phyloP scores from a whole-genome alignment of 2,888 invertebrate genomes.

The Papilio elwesi region DNA sequence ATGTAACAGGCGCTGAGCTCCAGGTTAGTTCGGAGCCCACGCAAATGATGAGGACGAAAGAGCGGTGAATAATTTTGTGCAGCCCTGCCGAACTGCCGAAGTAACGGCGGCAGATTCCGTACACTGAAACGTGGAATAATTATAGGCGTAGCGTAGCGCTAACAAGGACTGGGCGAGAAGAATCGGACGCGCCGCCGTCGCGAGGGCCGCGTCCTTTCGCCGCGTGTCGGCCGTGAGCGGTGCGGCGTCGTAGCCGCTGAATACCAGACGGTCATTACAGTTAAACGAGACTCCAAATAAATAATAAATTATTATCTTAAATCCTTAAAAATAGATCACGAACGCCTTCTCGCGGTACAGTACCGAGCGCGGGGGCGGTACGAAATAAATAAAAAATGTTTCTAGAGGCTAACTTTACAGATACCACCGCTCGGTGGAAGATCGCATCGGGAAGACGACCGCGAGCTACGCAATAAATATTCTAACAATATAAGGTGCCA shows the following conservation, averaged over 20 bases:
- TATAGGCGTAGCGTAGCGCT: constrained; percentile 30
- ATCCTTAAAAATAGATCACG: constrained; percentile 84
- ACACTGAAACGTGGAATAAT: constrained; percentile 41
- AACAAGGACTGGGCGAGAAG: constrained; percentile 46
- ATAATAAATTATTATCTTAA: constrained; percentile 85
- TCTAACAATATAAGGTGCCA: constrained; percentile 81
- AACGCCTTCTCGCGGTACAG: constrained; percentile 83
- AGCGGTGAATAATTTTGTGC: constrained; percentile 44
- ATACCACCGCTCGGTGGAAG: constrained; percentile 82
- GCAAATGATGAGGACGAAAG: constrained; percentile 39
- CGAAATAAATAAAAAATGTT: constrained; percentile 82
- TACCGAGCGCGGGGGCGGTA: constrained; percentile 83
- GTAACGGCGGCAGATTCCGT: constrained; percentile 61
- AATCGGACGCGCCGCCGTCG: constrained; percentile 59
- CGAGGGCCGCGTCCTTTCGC: constrained; percentile 76
- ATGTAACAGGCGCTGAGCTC: constrained; percentile 54
- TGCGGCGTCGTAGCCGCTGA: constrained; percentile 79
- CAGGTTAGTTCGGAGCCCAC: constrained; percentile 41
- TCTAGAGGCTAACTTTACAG: constrained; percentile 84
- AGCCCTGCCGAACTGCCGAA: constrained; percentile 64
- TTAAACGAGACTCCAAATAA: constrained; percentile 84
- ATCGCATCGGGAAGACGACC: constrained; percentile 82
- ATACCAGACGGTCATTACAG: constrained; percentile 78
- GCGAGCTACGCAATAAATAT: constrained; percentile 83
- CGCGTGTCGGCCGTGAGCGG: constrained; percentile 80